phyloP scores from a whole-genome alignment of 2,888 invertebrate species.

The Campaea margaritaria region DNA sequence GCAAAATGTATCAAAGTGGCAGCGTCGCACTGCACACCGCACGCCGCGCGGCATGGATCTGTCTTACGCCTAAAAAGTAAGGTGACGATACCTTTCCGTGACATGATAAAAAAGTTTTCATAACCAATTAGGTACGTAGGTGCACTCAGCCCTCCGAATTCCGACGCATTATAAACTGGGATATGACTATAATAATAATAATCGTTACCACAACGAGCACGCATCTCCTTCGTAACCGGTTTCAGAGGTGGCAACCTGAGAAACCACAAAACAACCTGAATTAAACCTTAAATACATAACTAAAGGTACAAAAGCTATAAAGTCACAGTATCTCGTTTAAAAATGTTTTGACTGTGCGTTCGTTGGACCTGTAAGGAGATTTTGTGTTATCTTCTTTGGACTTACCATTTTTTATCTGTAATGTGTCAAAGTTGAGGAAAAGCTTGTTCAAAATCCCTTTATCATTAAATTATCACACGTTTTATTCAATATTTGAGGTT shows the following conservation, averaged over 20 bases:
- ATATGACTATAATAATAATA: constrained; percentile 62
- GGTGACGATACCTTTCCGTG: constrained; percentile 17
- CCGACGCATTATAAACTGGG: constrained; percentile 59
- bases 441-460: constrained; percentile 12
- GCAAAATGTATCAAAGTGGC: too few relatives aligned
- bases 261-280: constrained; percentile 33
- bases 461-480: neutral
- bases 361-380: constrained; percentile 44
- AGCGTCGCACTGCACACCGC: too few relatives aligned
- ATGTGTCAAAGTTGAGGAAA: constrained; percentile 29
- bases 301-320: constrained; percentile 28
- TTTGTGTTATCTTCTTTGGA: constrained; percentile 41
- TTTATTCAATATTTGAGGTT: neutral
- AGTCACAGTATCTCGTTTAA: constrained; percentile 39
- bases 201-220: constrained; percentile 74
- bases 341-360: constrained; percentile 48
- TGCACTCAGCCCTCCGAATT: constrained; percentile 60
- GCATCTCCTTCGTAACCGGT: constrained; percentile 66
- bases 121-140: constrained; percentile 52
- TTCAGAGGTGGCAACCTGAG: constrained; percentile 45
- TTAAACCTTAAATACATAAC: constrained; percentile 33
- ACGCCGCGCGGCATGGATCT: too few relatives aligned
- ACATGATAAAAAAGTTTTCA: constrained; percentile 47
- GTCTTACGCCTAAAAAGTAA: neutral
- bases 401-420: constrained; percentile 28